Evolutionary conservation across 2,888 invertebrate species (phyloP).

Genomic region (Polietes domitor): DNA sequence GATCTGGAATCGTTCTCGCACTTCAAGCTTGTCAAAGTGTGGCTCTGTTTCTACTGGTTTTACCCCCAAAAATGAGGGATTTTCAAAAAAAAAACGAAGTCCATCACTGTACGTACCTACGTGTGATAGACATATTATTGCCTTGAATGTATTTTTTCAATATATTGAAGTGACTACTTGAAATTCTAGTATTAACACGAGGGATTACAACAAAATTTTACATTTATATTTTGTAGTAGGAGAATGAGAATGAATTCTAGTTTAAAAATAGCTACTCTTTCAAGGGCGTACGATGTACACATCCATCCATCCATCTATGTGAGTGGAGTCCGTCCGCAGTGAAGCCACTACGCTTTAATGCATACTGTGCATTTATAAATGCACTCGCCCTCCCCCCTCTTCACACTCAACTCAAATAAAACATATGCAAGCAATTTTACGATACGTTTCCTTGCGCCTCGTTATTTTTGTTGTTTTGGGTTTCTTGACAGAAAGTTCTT

Average conservation of each 20-base stretch:
- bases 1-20: too few species aligned
- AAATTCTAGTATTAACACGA: constrained; percentile 10
- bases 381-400: neutral
- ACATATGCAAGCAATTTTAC: too few species aligned
- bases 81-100: too few species aligned
- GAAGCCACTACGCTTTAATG: constrained; percentile 2
- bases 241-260: neutral
- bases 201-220: neutral
- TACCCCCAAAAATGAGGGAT: too few species aligned
- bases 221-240: neutral
- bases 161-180: neutral
- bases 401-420: too few species aligned
- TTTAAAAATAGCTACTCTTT: constrained; percentile 49
- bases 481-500: constrained; percentile 56
- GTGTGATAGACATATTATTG: too few species aligned
- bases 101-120: too few species aligned
- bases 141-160: too few species aligned
- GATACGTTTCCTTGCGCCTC: too few species aligned
- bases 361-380: constrained; percentile 49
- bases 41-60: too few species aligned
- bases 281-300: constrained; percentile 42
- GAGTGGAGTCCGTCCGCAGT: neutral
- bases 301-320: neutral
- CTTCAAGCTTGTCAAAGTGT: too few species aligned
- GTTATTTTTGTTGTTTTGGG: constrained; percentile 23